These are phyloP conservation scores for Halisarca cf. caerulea DNA, from an alignment of 37 sponge, comb jelly and placozoan species.

Conservation along the genomic window DNA sequence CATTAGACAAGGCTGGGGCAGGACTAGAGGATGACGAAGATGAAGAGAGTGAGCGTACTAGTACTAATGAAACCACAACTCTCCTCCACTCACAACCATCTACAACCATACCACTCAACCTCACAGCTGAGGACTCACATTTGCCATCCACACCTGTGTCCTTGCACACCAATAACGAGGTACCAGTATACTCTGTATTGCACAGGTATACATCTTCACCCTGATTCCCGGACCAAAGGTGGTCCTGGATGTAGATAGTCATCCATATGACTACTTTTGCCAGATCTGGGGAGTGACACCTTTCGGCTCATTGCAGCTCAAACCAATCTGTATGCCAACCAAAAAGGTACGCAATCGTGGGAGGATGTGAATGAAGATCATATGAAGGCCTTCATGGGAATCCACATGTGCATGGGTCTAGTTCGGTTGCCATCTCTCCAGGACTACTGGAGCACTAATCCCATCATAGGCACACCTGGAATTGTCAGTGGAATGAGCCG, in stretches of 20 bases:
- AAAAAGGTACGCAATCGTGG: background rate
- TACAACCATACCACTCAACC: too few relatives aligned
- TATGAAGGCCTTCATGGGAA: constrained; percentile 7
- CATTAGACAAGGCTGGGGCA: background rate
- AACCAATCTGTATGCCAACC: background rate
- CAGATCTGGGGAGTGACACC: background rate
- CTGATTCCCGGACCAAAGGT: too few relatives aligned
- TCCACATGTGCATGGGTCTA: background rate
- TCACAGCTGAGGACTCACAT: too few relatives aligned
- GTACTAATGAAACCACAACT: background rate
- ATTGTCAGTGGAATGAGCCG: too few relatives aligned
- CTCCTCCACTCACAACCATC: background rate
- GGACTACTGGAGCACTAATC: constrained; percentile 6
- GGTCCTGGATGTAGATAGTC: too few relatives aligned
- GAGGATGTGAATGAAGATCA: background rate
- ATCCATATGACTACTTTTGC: background rate
- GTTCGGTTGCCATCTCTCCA: background rate
- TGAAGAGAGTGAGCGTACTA: too few relatives aligned
- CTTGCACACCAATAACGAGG: too few relatives aligned
- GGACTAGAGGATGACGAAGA: background rate
- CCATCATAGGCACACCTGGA: too few relatives aligned
- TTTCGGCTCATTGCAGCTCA: background rate
- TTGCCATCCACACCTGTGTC: too few relatives aligned
- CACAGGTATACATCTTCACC: too few relatives aligned
- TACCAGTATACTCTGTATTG: too few relatives aligned